These are phyloP conservation scores for Hestina assimilis DNA, from an alignment of 1,140 invertebrate species.

Conservation along the genomic window DNA sequence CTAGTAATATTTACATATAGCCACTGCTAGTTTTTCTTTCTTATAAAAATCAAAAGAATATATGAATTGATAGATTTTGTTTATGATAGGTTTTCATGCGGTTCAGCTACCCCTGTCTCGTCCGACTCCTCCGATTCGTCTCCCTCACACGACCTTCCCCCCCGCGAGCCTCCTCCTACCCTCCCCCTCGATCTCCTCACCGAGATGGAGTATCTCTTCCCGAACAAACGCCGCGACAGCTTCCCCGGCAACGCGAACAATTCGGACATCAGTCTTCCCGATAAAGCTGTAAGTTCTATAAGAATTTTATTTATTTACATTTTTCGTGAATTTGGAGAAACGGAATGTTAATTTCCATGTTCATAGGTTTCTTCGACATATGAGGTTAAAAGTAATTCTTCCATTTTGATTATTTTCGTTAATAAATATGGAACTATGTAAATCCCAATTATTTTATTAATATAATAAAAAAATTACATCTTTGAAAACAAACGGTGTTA, in stretches of 20 bases:
- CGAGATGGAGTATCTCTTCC: conserved; percentile 63
- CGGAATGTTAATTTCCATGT: neutral
- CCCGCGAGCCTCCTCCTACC: conserved; percentile 41
- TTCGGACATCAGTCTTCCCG: conserved; percentile 46
- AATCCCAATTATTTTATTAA: too few species aligned
- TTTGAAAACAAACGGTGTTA: too few species aligned
- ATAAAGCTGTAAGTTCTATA: conserved; percentile 54
- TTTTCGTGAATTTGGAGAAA: neutral
- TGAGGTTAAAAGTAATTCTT: too few species aligned
- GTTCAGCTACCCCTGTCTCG: conserved; percentile 63
- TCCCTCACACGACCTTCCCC: conserved; percentile 37
- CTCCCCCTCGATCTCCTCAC: conserved; percentile 59
- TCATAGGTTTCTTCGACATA: too few species aligned
- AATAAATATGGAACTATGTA: neutral
- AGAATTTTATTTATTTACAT: neutral
- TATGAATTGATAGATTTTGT: neutral
- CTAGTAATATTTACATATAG: too few species aligned
- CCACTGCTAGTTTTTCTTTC: too few species aligned
- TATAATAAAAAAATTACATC: too few species aligned
- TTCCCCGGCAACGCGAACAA: conserved; percentile 49
- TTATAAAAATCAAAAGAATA: too few species aligned
- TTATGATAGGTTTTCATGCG: conserved; percentile 56
- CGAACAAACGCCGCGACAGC: conserved; percentile 50
- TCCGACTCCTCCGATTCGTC: conserved; percentile 62
- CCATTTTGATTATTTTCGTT: neutral